Evolutionary conservation across 2,797 vertebrate species (phyloP).

Genomic region (Gobionotothen gibberifrons): DNA sequence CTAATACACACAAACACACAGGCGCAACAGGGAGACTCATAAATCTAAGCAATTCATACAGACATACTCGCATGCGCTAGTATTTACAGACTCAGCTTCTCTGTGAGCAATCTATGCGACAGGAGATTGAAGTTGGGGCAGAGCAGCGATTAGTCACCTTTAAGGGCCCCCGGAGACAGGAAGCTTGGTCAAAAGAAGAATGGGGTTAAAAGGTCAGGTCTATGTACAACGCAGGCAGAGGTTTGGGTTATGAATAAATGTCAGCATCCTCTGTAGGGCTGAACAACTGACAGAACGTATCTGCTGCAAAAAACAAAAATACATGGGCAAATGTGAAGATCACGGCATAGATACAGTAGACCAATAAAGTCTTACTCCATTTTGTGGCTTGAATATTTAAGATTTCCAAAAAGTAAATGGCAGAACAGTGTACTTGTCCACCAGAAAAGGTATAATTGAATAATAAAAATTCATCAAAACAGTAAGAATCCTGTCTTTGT

Average conservation of each 20-base stretch:
- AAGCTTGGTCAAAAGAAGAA: slow-evolving; percentile 27
- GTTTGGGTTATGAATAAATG: slow-evolving; percentile 48
- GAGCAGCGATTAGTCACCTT: slow-evolving; percentile 52
- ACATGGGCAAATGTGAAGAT: background rate
- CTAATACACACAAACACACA: slow-evolving; percentile 5
- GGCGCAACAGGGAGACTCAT: slow-evolving; percentile 24
- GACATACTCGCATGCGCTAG: slow-evolving; percentile 5
- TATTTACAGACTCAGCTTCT: slow-evolving; percentile 47
- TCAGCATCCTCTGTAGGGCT: slow-evolving; percentile 40
- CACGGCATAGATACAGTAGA: background rate
- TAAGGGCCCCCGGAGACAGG: slow-evolving; percentile 18
- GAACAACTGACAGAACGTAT: slow-evolving; percentile 20
- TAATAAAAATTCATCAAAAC: slow-evolving; percentile 26
- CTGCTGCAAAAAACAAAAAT: background rate
- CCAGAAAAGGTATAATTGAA: slow-evolving; percentile 25
- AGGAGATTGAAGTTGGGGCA: slow-evolving; percentile 40
- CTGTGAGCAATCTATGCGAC: slow-evolving; percentile 31
- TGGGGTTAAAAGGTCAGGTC: slow-evolving; percentile 64
- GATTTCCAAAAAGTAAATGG: slow-evolving; percentile 19
- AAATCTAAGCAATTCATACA: slow-evolving; percentile 46
- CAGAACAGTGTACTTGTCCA: slow-evolving; percentile 13
- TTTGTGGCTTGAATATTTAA: slow-evolving; percentile 13
- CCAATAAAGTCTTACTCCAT: too few species aligned
- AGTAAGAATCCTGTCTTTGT: background rate
- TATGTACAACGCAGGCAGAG: slow-evolving; percentile 26